Base-by-base conservation (phyloP, 2,113 vertebrate species). In the Alouatta palliata region DNA sequence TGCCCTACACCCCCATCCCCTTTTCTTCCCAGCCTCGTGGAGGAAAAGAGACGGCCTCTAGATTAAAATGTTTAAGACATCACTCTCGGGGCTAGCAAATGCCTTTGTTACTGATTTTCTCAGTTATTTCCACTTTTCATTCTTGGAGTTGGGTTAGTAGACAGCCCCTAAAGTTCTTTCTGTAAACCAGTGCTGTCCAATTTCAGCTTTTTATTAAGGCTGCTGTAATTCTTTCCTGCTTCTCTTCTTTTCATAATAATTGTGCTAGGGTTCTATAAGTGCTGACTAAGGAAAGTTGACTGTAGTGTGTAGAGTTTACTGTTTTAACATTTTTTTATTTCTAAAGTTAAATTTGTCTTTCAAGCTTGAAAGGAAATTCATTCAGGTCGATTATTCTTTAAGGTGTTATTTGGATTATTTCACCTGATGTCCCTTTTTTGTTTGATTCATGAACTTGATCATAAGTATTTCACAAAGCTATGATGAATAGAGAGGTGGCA, bases 301-400 rank as follows among this genome's bases (percentile, higher is more conserved):
- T 76, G 13, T n/a, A 21, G 13, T 66, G 21, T 61, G 6, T 83
- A 30, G 13, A 17, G 35, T 52, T n/a, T 87, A 32, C 19, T 71
- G 40, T 87, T 76, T 76, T 71, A 16, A 32, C 40, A 54, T 52
- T 90, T 96, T 88, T 88, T 80, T 89, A 4, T 49, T 89, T 70
- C 40, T 94, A 32, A 95, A 83, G 27, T 87, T 77, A 81, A 71
- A 91, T 80, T 75, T 86, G 35, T 45, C 23, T 81, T 90, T 93
- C 27, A 95, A 17, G 6, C n/a, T 93, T 88, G 37, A 93, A 92
- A 45, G 49, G 64, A 52, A 40, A 71, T 71, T 82, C 21, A 82
- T 82, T 95, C 52, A 79, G 47, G 47, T 94, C 9, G 32, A 32
- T 96, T 96, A 49, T 82, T 96, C 43, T 81, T 66, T 54, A 73